Conservation (phyloP, 2,888 invertebrate species). For the Isoperla grammatica region DNA sequence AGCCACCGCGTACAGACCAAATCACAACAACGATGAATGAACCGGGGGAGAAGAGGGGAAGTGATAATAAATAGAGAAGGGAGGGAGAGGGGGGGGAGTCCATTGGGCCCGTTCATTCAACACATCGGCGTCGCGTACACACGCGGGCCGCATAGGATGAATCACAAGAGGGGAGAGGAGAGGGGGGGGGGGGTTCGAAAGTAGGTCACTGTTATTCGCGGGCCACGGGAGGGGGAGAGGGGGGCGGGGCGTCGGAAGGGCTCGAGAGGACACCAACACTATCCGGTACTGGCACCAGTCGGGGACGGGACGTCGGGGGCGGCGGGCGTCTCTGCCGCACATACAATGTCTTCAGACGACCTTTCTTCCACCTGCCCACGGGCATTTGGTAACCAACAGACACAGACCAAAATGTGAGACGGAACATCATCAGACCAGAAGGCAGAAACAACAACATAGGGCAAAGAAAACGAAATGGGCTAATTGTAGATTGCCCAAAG, state of each 20-base stretch:
- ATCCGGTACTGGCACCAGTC: background rate
- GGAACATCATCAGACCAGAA: too few relatives aligned
- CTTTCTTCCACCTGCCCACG: too few relatives aligned
- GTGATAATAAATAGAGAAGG: conserved; percentile 1
- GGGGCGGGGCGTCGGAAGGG: background rate
- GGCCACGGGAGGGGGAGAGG: background rate
- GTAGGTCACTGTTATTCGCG: background rate
- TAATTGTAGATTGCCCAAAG: too few relatives aligned
- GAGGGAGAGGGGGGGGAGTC: conserved; percentile 11
- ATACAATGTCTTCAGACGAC: too few relatives aligned
- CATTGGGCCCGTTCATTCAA: conserved; percentile 10
- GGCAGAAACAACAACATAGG: too few relatives aligned
- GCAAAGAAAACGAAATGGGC: too few relatives aligned
- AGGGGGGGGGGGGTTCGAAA: conserved; percentile 3
- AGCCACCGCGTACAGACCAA: background rate
- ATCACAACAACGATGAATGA: too few relatives aligned
- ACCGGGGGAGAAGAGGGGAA: too few relatives aligned
- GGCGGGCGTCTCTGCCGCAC: too few relatives aligned
- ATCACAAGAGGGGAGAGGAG: background rate
- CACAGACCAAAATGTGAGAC: too few relatives aligned
- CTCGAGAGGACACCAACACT: conserved; percentile 11
- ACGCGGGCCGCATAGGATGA: too few relatives aligned
- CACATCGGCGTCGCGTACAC: background rate
- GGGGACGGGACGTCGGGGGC: background rate
- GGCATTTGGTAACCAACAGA: too few relatives aligned